Evolutionary conservation across 2,888 invertebrate genomes (phyloP).

Genomic region (Tuta absoluta): DNA sequence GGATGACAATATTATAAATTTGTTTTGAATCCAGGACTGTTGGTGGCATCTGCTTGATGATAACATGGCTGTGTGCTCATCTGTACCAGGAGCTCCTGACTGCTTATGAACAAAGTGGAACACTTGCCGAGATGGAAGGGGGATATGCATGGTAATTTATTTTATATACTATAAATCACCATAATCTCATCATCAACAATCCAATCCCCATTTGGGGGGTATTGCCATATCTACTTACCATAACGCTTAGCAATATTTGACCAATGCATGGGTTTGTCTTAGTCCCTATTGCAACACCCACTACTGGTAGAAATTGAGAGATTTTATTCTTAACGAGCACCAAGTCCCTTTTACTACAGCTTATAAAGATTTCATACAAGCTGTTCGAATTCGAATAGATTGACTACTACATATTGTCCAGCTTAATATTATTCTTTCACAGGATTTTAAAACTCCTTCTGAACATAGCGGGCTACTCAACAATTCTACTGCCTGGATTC

Average conservation of each 20-base stretch:
- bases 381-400: too few relatives aligned
- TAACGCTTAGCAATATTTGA: too few relatives aligned
- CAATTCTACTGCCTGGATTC: slow-evolving; percentile 92
- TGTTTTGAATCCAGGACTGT: slow-evolving; percentile 45
- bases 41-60: slow-evolving; percentile 46
- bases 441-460: slow-evolving; percentile 89
- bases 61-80: slow-evolving; percentile 54
- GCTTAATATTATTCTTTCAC: slow-evolving; percentile 32
- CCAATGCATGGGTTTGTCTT: too few relatives aligned
- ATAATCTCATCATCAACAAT: too few relatives aligned
- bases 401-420: too few relatives aligned
- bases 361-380: not conserved
- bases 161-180: too few relatives aligned
- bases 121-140: slow-evolving; percentile 53
- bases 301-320: not conserved
- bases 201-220: too few relatives aligned
- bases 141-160: slow-evolving; percentile 61
- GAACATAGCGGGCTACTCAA: slow-evolving; percentile 93
- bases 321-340: too few relatives aligned
- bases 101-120: slow-evolving; percentile 57
- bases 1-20: not conserved
- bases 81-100: slow-evolving; percentile 56
- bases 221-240: too few relatives aligned
- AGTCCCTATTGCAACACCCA: too few relatives aligned
- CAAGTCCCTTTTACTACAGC: too few relatives aligned